These are phyloP conservation scores for Augochlorella aurata DNA, from an alignment of 2,888 invertebrate genomes.

Conservation along the genomic window DNA sequence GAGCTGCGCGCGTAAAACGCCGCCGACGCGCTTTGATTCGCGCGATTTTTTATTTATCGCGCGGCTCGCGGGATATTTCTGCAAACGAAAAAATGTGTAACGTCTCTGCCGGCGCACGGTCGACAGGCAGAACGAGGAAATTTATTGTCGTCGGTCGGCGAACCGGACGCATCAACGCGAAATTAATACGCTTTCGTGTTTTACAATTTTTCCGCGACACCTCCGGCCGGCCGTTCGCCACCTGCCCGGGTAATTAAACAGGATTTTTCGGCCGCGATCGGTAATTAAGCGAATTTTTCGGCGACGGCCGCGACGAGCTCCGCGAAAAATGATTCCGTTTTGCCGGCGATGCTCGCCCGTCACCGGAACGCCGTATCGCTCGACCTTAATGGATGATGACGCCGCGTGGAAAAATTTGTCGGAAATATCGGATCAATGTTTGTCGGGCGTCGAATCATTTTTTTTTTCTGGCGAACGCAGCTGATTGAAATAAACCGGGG, in stretches of 20 bases:
- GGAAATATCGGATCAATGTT: not conserved
- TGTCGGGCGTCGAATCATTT: not conserved
- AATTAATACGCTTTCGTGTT: slow-evolving; percentile 1
- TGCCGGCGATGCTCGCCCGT: not conserved
- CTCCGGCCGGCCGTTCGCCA: too few relatives aligned
- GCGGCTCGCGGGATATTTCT: not conserved
- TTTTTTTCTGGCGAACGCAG: not conserved
- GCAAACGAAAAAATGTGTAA: not conserved
- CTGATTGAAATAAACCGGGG: not conserved
- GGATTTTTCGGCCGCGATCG: not conserved
- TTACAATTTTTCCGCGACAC: not conserved
- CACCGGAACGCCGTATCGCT: not conserved
- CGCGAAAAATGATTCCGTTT: not conserved
- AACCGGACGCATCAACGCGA: not conserved
- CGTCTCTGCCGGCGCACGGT: not conserved
- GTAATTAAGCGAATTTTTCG: slow-evolving; percentile 8
- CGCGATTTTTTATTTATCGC: not conserved
- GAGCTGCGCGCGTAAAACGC: too few relatives aligned
- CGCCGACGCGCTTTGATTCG: not conserved
- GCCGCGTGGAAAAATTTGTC: not conserved
- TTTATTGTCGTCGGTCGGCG: not conserved
- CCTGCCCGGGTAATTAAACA: not conserved
- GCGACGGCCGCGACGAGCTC: too few relatives aligned
- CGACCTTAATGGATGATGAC: not conserved
- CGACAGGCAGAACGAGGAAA: not conserved